Percentiles rank a stretch among this genome's conserved stretches.
These are phyloP conservation scores for Metridium senile DNA, from an alignment of 92 coral and sea anemone species.

Conservation along the genomic window DNA sequence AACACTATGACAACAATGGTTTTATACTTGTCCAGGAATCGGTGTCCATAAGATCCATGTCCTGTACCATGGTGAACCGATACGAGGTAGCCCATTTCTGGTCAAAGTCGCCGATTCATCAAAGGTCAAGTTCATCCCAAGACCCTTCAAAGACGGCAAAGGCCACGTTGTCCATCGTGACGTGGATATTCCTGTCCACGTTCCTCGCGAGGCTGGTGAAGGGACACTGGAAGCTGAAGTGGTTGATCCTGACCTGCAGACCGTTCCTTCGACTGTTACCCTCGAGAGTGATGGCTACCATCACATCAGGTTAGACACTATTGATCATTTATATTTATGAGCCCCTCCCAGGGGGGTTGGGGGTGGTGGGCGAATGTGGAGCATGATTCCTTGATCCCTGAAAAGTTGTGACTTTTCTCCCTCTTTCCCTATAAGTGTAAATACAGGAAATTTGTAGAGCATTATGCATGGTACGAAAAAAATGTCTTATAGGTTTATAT, in stretches of 20 bases:
- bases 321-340: too few species aligned
- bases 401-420: too few species aligned
- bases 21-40: conserved; percentile 58
- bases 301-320: conserved; percentile 30
- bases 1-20: not conserved
- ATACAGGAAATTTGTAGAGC: too few species aligned
- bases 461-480: too few species aligned
- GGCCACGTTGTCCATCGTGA: conserved; percentile 64
- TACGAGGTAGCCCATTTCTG: conserved; percentile 86
- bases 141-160: conserved; percentile 1
- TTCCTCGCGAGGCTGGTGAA: conserved; percentile 93
- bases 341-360: too few species aligned
- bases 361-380: not conserved
- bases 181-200: conserved; percentile 87
- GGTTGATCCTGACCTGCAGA: conserved; percentile 73
- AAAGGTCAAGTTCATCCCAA: conserved; percentile 16
- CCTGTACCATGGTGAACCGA: conserved; percentile 73
- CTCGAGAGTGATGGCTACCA: conserved; percentile 79
- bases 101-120: conserved; percentile 73
- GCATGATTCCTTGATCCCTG: too few species aligned
- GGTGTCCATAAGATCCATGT: conserved; percentile 93
- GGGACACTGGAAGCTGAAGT: conserved; percentile 82
- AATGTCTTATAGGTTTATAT: too few species aligned
- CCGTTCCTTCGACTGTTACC: conserved; percentile 74
- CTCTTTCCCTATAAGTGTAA: too few species aligned